Evolutionary conservation across 2,888 invertebrate species (phyloP).

Genomic region (Microplitis deprimator): DNA sequence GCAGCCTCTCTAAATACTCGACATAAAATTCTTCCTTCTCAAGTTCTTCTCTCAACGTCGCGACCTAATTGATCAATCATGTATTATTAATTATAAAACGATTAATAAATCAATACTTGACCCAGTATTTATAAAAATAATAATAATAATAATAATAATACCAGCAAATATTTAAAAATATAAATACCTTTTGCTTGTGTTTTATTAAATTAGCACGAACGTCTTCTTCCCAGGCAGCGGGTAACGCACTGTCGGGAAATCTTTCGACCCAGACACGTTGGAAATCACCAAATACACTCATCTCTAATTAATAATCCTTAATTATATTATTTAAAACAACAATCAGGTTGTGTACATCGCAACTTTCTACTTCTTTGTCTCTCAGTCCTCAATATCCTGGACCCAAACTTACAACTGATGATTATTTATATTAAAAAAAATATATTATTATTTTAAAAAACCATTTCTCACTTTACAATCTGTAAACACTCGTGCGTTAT

Average conservation of each 20-base stretch:
- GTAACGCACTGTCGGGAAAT: constrained; percentile 91
- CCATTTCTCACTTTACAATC: no score
- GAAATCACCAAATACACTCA: constrained; percentile 92
- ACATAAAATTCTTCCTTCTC: constrained; percentile 93
- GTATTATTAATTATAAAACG: not conserved
- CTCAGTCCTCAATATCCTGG: not conserved
- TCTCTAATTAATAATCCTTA: constrained; percentile 47
- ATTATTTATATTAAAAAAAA: no score
- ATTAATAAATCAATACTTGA: not conserved
- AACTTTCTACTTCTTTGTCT: not conserved
- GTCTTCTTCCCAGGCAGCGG: constrained; percentile 94
- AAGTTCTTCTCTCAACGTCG: constrained; percentile 85
- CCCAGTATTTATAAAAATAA: constrained; percentile 8
- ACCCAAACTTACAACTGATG: no score
- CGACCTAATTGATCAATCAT: constrained; percentile 69
- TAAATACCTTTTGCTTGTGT: constrained; percentile 85
- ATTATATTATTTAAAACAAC: not conserved
- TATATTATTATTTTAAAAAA: no score
- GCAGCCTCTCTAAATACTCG: constrained; percentile 87
- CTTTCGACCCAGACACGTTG: constrained; percentile 93
- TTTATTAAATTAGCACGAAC: constrained; percentile 90
- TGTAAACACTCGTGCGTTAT: no score
- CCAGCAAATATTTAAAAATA: no score
- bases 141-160: not conserved
- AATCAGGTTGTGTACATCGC: not conserved